Conservation (phyloP, 2,888 invertebrate species). For the Ochropleura plecta region DNA sequence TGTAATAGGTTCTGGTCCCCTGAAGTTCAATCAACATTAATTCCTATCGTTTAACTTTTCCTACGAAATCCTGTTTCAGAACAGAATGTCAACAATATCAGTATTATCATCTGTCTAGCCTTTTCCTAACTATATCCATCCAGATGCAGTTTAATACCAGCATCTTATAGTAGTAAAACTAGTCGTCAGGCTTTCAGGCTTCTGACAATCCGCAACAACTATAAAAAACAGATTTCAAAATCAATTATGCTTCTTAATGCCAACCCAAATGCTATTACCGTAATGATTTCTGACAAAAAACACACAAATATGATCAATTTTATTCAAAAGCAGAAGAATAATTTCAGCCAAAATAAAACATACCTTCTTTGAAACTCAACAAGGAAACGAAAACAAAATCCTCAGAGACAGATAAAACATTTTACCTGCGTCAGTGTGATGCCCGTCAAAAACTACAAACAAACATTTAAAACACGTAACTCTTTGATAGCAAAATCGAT, state of each 20-base stretch:
- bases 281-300: neutral
- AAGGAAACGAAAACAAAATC: constrained; percentile 33
- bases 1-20: neutral
- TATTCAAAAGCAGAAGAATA: neutral
- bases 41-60: no score
- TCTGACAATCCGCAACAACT: neutral
- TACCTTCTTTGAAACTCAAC: constrained; percentile 22
- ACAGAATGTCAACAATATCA: neutral
- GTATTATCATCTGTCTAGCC: neutral
- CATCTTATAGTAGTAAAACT: neutral
- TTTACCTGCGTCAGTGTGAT: constrained; percentile 30
- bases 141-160: neutral
- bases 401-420: constrained; percentile 41
- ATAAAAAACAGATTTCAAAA: neutral
- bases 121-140: neutral
- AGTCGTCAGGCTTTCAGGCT: neutral
- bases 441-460: constrained; percentile 45
- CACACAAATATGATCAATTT: constrained; percentile 9
- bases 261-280: neutral
- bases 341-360: constrained; percentile 9
- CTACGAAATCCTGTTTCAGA: neutral
- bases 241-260: neutral
- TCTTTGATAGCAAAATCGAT: constrained; percentile 52
- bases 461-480: constrained; percentile 47
- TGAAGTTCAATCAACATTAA: neutral